Evolutionary conservation across 2,113 vertebrate species (phyloP).

Genomic region (Protobothrops flavoviridis): DNA sequence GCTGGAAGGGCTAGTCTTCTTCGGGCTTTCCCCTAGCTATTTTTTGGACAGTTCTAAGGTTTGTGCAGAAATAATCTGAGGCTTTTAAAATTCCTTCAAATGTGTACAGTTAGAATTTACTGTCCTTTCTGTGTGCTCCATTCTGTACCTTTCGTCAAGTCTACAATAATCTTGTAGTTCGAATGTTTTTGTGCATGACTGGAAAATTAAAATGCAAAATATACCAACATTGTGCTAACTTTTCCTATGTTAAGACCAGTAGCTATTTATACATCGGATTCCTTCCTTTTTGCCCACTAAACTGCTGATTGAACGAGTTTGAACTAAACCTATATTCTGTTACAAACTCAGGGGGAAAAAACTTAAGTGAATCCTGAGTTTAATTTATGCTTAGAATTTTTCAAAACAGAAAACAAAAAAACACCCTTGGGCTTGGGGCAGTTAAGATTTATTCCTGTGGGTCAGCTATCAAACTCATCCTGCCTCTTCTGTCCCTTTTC

Average conservation of each 20-base stretch:
- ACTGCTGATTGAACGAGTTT: not conserved
- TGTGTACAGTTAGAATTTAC: not conserved
- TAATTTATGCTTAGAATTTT: not conserved
- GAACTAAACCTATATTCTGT: not conserved
- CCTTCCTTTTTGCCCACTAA: not conserved
- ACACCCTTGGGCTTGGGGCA: not conserved
- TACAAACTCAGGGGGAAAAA: not conserved
- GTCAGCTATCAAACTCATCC: not conserved
- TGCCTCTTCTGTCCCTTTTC: not conserved
- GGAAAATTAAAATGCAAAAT: not conserved
- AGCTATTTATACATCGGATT: not conserved
- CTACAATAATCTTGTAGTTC: conserved; percentile 5
- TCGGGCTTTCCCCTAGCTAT: not conserved
- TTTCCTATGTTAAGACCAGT: not conserved
- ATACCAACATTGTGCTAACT: not conserved
- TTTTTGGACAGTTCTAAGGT: not conserved
- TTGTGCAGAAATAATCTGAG: conserved; percentile 5
- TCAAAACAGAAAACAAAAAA: not conserved
- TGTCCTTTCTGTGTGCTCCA: not conserved
- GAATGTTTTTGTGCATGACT: not conserved
- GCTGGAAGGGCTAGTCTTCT: not conserved
- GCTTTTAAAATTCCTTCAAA: not conserved
- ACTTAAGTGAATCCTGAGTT: not conserved
- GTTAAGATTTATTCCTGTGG: not conserved
- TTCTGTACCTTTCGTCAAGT: conserved; percentile 1